These are phyloP conservation scores for Larimichthys polyactis DNA, from an alignment of 2,113 vertebrate genomes.

Conservation along the genomic window DNA sequence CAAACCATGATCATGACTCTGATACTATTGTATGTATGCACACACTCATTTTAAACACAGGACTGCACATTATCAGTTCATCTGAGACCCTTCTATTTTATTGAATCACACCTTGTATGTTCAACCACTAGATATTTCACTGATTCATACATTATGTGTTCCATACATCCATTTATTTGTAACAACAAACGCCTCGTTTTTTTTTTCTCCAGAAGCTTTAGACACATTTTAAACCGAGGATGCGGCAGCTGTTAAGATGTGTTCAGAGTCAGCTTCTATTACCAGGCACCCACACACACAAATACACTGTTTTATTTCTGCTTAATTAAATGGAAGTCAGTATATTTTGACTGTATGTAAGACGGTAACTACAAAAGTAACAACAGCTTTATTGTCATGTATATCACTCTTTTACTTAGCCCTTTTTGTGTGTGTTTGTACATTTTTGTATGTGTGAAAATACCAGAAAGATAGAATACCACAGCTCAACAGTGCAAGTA, in stretches of 20 bases:
- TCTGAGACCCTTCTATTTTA: no score
- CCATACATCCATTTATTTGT: neutral
- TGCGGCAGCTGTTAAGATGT: constrained; percentile 28
- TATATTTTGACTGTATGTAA: neutral
- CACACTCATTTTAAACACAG: neutral
- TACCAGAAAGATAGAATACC: constrained; percentile 29
- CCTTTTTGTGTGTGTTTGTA: constrained; percentile 20
- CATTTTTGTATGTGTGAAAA: constrained; percentile 31
- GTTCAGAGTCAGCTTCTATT: constrained; percentile 44
- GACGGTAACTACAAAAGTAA: neutral
- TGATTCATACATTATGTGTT: neutral
- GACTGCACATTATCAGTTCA: neutral
- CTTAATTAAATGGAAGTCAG: constrained; percentile 21
- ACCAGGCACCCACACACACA: neutral
- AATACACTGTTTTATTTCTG: constrained; percentile 4
- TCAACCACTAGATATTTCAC: neutral
- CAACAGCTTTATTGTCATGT: neutral
- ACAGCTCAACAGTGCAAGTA: constrained; percentile 56
- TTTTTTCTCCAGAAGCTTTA: neutral
- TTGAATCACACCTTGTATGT: no score
- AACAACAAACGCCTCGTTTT: neutral
- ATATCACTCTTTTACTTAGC: constrained; percentile 13
- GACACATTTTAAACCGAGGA: neutral
- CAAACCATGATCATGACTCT: neutral
- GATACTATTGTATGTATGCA: neutral